A percentile compares a stretch with the other conserved stretches of the same genome.
phyloP scores from a whole-genome alignment of 2,888 invertebrate genomes.

The Bombylius discolor region DNA sequence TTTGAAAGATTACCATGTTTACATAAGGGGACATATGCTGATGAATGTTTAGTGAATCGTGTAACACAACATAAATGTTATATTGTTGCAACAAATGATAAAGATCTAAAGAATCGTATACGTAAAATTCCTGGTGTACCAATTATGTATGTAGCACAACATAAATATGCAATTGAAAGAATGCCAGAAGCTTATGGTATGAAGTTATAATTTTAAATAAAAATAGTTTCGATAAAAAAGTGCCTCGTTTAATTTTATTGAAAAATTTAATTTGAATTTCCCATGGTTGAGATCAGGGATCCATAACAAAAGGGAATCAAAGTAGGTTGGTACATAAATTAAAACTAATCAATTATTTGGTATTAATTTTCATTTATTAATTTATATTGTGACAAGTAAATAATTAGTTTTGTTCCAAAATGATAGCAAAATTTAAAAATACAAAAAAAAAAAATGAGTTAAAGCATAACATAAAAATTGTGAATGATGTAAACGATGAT shows the following conservation, averaged over 20 bases:
- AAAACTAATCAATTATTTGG: too few species aligned
- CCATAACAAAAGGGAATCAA: too few species aligned
- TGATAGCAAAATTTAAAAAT: background rate
- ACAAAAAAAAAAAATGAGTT: background rate
- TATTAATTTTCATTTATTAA: too few species aligned
- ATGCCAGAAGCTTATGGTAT: conserved; percentile 99
- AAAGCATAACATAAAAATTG: too few species aligned
- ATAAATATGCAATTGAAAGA: conserved; percentile 89
- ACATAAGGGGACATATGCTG: conserved; percentile 98
- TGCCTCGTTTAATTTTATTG: background rate
- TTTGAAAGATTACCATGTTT: conserved; percentile 87
- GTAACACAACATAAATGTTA: conserved; percentile 98
- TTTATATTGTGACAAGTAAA: background rate
- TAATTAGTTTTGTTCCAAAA: background rate
- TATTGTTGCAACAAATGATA: conserved; percentile 98
- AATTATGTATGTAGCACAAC: conserved; percentile 91
- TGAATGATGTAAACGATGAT: too few species aligned
- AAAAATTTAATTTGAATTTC: background rate
- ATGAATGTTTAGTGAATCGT: conserved; percentile 93
- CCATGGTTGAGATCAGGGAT: too few species aligned
- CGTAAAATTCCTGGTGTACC: conserved; percentile 98
- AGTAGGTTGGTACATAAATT: too few species aligned
- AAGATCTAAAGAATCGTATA: conserved; percentile 87
- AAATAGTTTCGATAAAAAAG: too few species aligned
- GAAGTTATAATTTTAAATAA: conserved; percentile 21